Evolutionary conservation across 64 coral and sea anemone species (phyloP).

Genomic region (Acropora yongei): DNA sequence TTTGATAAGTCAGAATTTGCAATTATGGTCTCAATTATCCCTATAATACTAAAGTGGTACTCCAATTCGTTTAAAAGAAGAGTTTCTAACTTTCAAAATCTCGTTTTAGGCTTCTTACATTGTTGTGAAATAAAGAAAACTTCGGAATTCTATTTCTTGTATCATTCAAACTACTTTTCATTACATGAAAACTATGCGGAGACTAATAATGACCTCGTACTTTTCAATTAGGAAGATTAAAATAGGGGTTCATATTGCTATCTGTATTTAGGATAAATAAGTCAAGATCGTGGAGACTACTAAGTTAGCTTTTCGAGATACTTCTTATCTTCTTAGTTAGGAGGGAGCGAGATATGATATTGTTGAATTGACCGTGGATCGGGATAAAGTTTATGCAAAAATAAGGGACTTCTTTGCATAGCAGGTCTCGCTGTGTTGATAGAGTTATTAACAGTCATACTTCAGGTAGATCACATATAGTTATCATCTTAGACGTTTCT

Average conservation of each 20-base stretch:
- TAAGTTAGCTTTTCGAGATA: conserved; percentile 9
- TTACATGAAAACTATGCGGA: neutral
- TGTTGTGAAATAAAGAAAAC: neutral
- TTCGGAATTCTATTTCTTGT: neutral
- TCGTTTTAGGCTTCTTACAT: neutral
- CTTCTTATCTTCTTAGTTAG: neutral
- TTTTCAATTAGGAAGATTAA: neutral
- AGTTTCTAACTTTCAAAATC: neutral
- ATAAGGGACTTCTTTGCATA: conserved; percentile 4
- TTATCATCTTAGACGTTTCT: neutral
- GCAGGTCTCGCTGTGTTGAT: neutral
- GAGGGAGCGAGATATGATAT: neutral
- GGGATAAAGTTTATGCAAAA: neutral
- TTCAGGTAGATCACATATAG: neutral
- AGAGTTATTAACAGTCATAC: neutral
- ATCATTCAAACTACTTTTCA: neutral
- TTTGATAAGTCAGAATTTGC: no score
- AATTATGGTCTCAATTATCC: no score
- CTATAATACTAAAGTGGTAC: no score
- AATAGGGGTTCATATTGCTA: neutral
- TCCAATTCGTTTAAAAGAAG: neutral
- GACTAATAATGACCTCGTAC: neutral
- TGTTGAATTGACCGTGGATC: conserved; percentile 22
- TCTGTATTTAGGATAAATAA: neutral
- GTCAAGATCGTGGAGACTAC: neutral